Evolutionary conservation across 2,888 invertebrate genomes (phyloP), one percentile per base, ranked within the genome.

Genomic region (Apodemia duryi): DNA sequence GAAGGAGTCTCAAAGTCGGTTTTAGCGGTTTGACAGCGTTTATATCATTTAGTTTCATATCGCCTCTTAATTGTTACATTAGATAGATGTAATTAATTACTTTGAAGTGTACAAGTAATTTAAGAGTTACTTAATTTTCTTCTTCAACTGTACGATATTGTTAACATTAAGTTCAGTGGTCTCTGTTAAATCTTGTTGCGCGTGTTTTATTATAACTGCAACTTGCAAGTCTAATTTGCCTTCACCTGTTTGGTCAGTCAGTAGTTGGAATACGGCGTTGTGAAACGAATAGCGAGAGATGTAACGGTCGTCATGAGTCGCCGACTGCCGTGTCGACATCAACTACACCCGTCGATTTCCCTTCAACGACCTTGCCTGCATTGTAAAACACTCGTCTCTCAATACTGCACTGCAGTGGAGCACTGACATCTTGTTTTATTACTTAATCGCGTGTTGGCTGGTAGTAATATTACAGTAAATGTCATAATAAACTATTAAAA

Each of bases 331-430:
- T 86, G 85, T 86, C 86, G 84, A 85, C 83, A 87, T 69, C 70
- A 78, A 77, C 32, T 57, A 32, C 60, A 60, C 54, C 77, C 80
- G 82, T 82, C 84, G 82, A 84, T 91, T 91, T 91, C 87, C 91
- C 90, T 84, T 89, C 85, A 80, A 81, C 84, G 88, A 87, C 91
- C 91, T 91, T 91, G 90, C 78, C 77, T 78, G 75, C 73, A 67
- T 77, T 78, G 77, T 81, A 74, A 76, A 74, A 76, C 79, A 75
- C 77, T 78, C 78, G 74, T 79, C 75, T 72, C 74, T 74, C 80
- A 80, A 72, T 77, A 75, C 74, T 72, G 77, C 77, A 77, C 76
- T 74, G 75, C 76, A 74, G 70, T 72, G 73, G 79, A 77, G 80
- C 77, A 66, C 74, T 73, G 71, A 70, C 70, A 73, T 69, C 69